A percentile compares a stretch with the other conserved stretches of the same genome.
Evolutionary conservation across 2,797 vertebrate genomes (phyloP).

Genomic region (Gadopsis bispinosus): DNA sequence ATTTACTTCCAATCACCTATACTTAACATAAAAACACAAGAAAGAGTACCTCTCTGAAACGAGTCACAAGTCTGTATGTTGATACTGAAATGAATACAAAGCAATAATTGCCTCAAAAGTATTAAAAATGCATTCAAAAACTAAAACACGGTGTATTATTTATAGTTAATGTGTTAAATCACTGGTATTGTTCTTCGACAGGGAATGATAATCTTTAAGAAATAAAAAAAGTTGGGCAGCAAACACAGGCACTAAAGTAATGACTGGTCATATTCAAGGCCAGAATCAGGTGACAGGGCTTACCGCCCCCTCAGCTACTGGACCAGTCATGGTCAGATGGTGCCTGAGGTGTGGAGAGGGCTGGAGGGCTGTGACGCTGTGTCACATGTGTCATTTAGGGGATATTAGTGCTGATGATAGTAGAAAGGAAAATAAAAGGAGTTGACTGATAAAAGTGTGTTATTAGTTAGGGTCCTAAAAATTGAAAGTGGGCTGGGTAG

Average conservation of each 20-base stretch:
- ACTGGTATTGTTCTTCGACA: neutral
- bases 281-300: constrained; percentile 77
- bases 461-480: neutral
- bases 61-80: neutral
- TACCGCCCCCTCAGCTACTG: constrained; percentile 53
- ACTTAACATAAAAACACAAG: neutral
- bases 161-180: neutral
- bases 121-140: neutral
- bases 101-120: neutral
- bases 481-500: neutral
- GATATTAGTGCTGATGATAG: constrained; percentile 38
- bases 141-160: neutral
- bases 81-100: neutral
- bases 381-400: constrained; percentile 70
- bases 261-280: constrained; percentile 47
- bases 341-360: constrained; percentile 40
- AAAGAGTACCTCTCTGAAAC: neutral
- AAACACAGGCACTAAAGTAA: constrained; percentile 29
- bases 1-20: neutral
- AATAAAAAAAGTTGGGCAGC: neutral
- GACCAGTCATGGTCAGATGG: constrained; percentile 69
- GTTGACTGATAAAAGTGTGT: neutral
- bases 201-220: neutral
- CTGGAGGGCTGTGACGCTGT: constrained; percentile 60
- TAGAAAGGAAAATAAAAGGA: constrained; percentile 17